These are phyloP conservation scores for Gorilla gorilla DNA, from an alignment of 2,113 vertebrate species.

Conservation along the genomic window DNA sequence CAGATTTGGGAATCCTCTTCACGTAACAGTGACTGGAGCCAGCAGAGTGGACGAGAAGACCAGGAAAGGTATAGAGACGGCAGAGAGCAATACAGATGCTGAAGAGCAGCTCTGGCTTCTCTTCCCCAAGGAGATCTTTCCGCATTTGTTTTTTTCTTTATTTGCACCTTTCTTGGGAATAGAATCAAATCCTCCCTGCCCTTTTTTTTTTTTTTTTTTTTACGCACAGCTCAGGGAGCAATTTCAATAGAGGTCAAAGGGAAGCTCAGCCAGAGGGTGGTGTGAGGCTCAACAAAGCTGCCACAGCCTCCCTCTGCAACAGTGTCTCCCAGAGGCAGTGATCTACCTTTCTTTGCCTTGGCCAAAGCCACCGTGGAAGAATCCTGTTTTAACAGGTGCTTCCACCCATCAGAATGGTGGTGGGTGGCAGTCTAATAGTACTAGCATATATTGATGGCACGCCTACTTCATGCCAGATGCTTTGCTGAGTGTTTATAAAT, in stretches of 20 bases:
- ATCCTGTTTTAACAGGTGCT: neutral
- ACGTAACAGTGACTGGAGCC: neutral
- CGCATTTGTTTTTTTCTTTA: neutral
- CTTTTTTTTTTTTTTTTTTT: neutral
- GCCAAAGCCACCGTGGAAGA: neutral
- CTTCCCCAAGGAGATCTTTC: neutral
- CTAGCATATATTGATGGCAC: fast-evolving
- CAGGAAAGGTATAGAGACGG: neutral
- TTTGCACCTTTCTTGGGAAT: neutral
- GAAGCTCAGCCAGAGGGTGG: neutral
- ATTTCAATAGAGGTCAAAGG: neutral
- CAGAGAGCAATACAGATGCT: neutral
- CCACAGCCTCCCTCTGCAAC: neutral
- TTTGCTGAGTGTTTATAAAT: neutral
- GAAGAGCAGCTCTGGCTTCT: neutral
- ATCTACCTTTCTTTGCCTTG: neutral
- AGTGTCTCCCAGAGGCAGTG: fast-evolving
- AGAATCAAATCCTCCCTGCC: neutral
- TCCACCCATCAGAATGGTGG: no score
- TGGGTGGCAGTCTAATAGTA: neutral
- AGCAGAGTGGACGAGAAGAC: neutral
- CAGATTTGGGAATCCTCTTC: neutral
- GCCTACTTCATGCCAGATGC: neutral
- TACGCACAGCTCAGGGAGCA: neutral
- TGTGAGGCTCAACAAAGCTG: neutral